Percentiles rank a stretch among this genome's conserved stretches.
phyloP scores from a whole-genome alignment of 2,888 invertebrate species.

The Tupiocoris notatus region DNA sequence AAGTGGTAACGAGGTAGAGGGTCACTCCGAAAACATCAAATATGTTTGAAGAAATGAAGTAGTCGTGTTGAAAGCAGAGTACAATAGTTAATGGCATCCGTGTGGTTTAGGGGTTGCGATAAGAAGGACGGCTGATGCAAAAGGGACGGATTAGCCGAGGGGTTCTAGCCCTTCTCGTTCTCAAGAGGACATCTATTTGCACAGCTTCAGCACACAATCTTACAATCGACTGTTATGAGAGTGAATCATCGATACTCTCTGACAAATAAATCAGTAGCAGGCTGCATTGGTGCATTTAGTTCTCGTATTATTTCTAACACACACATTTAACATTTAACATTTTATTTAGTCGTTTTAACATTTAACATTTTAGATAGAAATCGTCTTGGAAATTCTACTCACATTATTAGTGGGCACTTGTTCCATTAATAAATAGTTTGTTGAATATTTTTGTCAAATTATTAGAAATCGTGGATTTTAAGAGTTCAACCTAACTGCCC shows the following conservation, averaged over 20 bases:
- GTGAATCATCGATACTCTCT: constrained; percentile 38
- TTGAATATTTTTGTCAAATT: too few relatives aligned
- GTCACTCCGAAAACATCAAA: background rate
- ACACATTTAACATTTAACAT: too few relatives aligned
- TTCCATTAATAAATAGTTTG: too few relatives aligned
- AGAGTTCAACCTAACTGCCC: too few relatives aligned
- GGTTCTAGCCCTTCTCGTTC: background rate
- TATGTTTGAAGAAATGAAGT: background rate
- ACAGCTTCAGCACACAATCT: constrained; percentile 43
- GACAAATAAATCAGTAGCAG: constrained; percentile 36
- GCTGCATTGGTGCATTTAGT: constrained; percentile 28
- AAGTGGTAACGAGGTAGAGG: background rate
- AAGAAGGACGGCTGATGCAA: background rate
- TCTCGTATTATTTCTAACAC: constrained; percentile 16
- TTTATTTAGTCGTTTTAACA: too few relatives aligned
- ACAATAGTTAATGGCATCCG: background rate
- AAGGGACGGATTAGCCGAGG: constrained; percentile 37
- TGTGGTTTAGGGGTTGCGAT: background rate
- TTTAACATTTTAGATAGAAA: too few relatives aligned
- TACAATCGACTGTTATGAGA: constrained; percentile 37
- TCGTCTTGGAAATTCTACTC: too few relatives aligned
- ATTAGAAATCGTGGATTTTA: too few relatives aligned
- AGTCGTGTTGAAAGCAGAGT: background rate
- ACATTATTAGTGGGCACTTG: too few relatives aligned
- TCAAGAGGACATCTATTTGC: constrained; percentile 42